phyloP scores from a whole-genome alignment of 1,140 invertebrate species.

The Drosophila pectinifera region DNA sequence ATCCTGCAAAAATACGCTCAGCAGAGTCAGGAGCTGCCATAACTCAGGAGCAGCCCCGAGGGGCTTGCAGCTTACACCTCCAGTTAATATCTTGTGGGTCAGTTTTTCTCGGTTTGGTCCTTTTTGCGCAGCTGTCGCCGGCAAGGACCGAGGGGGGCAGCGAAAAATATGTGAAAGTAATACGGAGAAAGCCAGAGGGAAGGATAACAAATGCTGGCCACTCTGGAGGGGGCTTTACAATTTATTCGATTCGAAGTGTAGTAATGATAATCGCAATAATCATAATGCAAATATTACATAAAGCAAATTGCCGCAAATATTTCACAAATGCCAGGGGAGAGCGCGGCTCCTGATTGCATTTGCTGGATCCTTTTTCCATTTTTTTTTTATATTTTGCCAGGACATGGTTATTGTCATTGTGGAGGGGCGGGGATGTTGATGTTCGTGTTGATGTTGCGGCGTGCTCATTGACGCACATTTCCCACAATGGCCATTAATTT shows the following conservation, averaged over 20 bases:
- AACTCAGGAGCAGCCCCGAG: slow-evolving; percentile 21
- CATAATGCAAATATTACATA: slow-evolving; percentile 57
- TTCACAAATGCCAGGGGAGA: slow-evolving; percentile 37
- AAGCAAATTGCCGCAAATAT: slow-evolving; percentile 59
- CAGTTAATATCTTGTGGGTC: slow-evolving; percentile 43
- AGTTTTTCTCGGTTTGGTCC: slow-evolving; percentile 12
- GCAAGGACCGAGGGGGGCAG: background rate
- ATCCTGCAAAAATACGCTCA: slow-evolving; percentile 6
- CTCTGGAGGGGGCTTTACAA: slow-evolving; percentile 23
- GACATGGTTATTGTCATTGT: slow-evolving; percentile 20
- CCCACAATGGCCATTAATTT: slow-evolving; percentile 64
- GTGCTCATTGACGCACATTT: slow-evolving; percentile 56
- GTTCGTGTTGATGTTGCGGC: slow-evolving; percentile 49
- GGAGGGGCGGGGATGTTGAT: slow-evolving; percentile 9
- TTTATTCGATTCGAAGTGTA: slow-evolving; percentile 48
- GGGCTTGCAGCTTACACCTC: slow-evolving; percentile 15
- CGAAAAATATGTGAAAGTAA: slow-evolving; percentile 14
- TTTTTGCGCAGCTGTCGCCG: slow-evolving; percentile 22
- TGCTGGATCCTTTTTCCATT: background rate
- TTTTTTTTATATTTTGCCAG: background rate
- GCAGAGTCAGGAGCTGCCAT: slow-evolving; percentile 23
- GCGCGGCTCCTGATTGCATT: slow-evolving; percentile 13
- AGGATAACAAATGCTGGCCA: slow-evolving; percentile 22
- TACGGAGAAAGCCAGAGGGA: background rate
- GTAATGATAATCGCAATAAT: slow-evolving; percentile 60